Evolutionary conservation across 2,113 vertebrate genomes (phyloP), one percentile per base, ranked within the genome.

Genomic region (Poeciliopsis prolifica): DNA sequence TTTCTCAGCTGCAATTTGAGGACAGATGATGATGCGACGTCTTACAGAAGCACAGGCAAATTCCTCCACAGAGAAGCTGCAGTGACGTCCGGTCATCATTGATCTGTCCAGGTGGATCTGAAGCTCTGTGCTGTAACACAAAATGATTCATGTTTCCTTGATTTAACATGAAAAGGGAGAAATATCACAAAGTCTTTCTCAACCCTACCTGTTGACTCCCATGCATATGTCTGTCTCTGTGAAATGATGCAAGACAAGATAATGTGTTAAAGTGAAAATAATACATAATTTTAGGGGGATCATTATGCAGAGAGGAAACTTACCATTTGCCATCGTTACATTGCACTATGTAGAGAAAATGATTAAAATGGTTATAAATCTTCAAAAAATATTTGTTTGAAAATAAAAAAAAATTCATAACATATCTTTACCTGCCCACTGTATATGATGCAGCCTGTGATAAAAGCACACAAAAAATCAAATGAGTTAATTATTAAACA

Each of bases 21-120:
- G n/a, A 12, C 1, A 24, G 37, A 29, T 15, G 19, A n/a, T 37
- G 63, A 24, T 65, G 26, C 5, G 2, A 2, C 22, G 28, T 60
- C 75, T 75, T 86, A 94, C 94, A 17, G 87, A 74, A 9, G 88
- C 84, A 75, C 94, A 95, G 1, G 94, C 89, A 0, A 92, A 81
- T 44, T 94, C 65, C 72, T 90, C 61, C 1, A 92, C 2, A 13
- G 72, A 19, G 65, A 91, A 93, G 60, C 78, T 64, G 63, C 94
- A 95, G 26, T 87, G n/a, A 12, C 2, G 51, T 26, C 81, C 61
- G 0, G n/a, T 31, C 4, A 81, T 61, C n/a, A 40, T 28, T 12
- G 79, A 44, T 0, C 31, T 74, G 68, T 78, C 26, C 4, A 94
- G 80, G 11, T 35, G 24, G 28, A 48, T 63, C 78, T 90, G 76